Conservation (phyloP, 30 jellyfish, hydroid and myxozoan species). For the Aurelia aurita region DNA sequence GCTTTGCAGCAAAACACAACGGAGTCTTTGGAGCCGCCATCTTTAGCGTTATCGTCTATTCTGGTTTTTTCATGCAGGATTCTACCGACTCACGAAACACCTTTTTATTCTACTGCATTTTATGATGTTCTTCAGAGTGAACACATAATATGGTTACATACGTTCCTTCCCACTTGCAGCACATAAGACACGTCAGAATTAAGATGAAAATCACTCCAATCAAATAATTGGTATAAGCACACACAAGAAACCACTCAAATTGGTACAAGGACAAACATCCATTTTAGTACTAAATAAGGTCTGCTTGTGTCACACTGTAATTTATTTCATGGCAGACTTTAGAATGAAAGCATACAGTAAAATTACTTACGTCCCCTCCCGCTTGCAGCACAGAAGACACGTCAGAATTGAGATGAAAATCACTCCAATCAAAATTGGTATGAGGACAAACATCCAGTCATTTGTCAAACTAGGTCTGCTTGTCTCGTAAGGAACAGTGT, state of each 20-base stretch:
- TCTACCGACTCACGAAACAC: too few species aligned
- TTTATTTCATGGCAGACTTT: too few species aligned
- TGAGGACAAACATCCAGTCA: constrained; percentile 46
- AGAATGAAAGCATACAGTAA: neutral
- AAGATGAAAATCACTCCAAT: constrained; percentile 59
- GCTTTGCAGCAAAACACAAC: too few species aligned
- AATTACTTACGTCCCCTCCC: constrained; percentile 73
- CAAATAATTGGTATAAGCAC: neutral
- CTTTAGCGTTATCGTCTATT: too few species aligned
- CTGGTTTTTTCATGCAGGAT: too few species aligned
- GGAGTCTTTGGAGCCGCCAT: too few species aligned
- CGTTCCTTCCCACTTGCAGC: constrained; percentile 80
- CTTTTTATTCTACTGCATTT: too few species aligned
- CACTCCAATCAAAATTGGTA: constrained; percentile 62
- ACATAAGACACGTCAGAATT: constrained; percentile 56
- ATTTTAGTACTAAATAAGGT: constrained; percentile 11
- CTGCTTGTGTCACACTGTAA: constrained; percentile 14
- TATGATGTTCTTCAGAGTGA: too few species aligned
- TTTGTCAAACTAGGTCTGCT: constrained; percentile 38
- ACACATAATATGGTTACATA: constrained; percentile 12
- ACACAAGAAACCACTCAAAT: neutral
- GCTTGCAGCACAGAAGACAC: constrained; percentile 74
- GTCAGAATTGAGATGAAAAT: constrained; percentile 64
- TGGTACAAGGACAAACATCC: constrained; percentile 46
- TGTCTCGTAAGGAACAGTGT: constrained; percentile 40